A percentile compares a stretch with the other conserved stretches of the same genome.
Evolutionary conservation across 53 echinoderm and acorn worm genomes (phyloP).

Genomic region (Antedon mediterranea): DNA sequence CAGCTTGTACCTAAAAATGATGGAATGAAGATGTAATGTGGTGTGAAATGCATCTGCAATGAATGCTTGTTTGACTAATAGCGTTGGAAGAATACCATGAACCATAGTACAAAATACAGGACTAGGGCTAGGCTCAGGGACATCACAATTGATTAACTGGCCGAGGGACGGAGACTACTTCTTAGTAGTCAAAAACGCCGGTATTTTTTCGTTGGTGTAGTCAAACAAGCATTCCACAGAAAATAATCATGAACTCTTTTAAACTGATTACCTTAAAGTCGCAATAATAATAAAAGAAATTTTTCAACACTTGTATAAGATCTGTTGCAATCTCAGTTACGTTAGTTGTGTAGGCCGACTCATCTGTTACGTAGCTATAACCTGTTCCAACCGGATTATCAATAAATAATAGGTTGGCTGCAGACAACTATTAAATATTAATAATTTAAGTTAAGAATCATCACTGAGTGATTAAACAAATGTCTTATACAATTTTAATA

Average conservation of each 20-base stretch:
- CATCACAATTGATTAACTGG: too few relatives aligned
- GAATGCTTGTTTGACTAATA: neutral
- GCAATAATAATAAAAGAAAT: conserved; percentile 57
- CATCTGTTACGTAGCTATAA: conserved; percentile 64
- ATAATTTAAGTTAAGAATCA: too few relatives aligned
- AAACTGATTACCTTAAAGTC: conserved; percentile 46
- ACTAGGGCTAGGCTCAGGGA: too few relatives aligned
- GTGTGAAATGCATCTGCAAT: neutral
- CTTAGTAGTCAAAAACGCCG: too few relatives aligned
- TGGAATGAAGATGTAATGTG: neutral
- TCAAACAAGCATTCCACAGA: neutral
- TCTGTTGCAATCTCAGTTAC: conserved; percentile 61
- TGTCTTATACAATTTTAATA: too few relatives aligned
- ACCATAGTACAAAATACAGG: too few relatives aligned
- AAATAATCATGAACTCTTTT: neutral
- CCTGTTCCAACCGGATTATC: conserved; percentile 96
- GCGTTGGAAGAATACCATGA: too few relatives aligned
- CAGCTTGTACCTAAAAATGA: conserved; percentile 39
- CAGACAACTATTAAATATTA: conserved; percentile 29
- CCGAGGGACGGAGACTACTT: too few relatives aligned
- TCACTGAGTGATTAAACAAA: too few relatives aligned
- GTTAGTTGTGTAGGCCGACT: conserved; percentile 44
- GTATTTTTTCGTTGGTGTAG: too few relatives aligned
- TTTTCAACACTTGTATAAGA: conserved; percentile 44
- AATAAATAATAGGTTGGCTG: conserved; percentile 69